Base-by-base conservation (phyloP, 2,888 invertebrate species). In the Torymus aiolomorphi region DNA sequence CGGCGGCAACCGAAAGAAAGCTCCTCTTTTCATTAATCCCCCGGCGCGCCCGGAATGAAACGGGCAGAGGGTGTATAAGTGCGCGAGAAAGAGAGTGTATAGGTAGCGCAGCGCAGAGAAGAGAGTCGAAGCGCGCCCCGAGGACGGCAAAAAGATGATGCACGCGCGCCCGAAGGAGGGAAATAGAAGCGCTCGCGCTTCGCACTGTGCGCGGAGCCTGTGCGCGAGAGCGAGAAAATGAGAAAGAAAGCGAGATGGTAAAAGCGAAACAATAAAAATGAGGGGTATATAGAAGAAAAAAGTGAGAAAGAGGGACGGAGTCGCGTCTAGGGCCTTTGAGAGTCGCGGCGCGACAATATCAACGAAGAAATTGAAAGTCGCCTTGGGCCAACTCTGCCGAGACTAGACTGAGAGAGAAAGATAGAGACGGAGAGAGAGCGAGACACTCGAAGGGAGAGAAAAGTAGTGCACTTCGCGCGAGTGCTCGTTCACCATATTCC, bases 381-480 rank as follows among this genome's bases (percentile, higher is more conserved):
- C 59, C 70, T 51, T 63, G 65, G 65, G 56, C 16, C 57, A 51
- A 57, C 14, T 49, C 42, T 42, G 42, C 42, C 42, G 42, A 42
- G 63, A 73, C 65, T 49, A 56, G 51, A 63, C 42, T 8, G 24
- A 63, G 61, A 54, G 14, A 13, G 57, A 14, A 14, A n/a, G 31
- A 59, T n/a, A 24, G 0, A 61, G 16, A n/a, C 14, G n/a, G 56
- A 14, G 10, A 10, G 24, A n/a, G 54, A 11, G 4, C 16, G 65
- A 65, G 31, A 57, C 57, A 67, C 56, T 66, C 14, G 42, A 66
- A 49, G 42, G 49, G 56, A 75, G 72, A 74, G 71, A 69, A 75
- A 77, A 66, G 73, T 73, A 67, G 65, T 49, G 78, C 74, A 73
- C 78, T 78, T 78, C 69, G 63, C 69, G 54, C 11, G 78, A 72